Evolutionary conservation across 2,888 invertebrate species (phyloP).

Genomic region (Drosophila mercatorum): DNA sequence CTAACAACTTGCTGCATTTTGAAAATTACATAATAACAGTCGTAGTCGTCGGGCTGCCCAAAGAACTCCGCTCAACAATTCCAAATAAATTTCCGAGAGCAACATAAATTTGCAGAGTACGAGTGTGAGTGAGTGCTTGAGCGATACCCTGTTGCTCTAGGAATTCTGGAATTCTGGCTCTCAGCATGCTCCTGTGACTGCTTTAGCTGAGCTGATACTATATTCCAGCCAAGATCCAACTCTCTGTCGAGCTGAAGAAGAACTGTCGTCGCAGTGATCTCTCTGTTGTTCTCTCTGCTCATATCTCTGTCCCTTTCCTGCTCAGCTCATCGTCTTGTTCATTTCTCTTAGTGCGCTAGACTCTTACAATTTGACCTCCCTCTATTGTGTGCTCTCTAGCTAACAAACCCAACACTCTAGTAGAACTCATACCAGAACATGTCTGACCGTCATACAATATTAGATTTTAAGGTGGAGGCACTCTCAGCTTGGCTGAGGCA

Average conservation of each 20-base stretch:
- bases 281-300: background rate
- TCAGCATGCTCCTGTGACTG: background rate
- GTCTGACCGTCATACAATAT: too few relatives aligned
- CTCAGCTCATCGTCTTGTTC: too few relatives aligned
- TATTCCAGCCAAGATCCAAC: background rate
- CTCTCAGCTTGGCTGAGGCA: too few relatives aligned
- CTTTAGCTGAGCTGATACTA: background rate
- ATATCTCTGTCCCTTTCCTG: too few relatives aligned
- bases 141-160: slow-evolving; percentile 2
- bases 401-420: too few relatives aligned
- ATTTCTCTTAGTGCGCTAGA: too few relatives aligned
- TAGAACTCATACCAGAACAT: background rate
- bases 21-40: slow-evolving; percentile 60
- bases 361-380: too few relatives aligned
- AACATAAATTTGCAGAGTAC: slow-evolving; percentile 49
- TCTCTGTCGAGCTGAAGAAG: background rate
- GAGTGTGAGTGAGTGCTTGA: background rate
- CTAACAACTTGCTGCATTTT: slow-evolving; percentile 48
- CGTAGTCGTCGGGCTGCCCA: slow-evolving; percentile 17
- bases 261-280: background rate
- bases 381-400: background rate
- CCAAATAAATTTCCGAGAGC: slow-evolving; percentile 47
- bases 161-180: too few relatives aligned
- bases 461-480: too few relatives aligned
- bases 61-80: slow-evolving; percentile 57